Conservation (phyloP, 2,888 invertebrate genomes). For the Tridacna gigas region DNA sequence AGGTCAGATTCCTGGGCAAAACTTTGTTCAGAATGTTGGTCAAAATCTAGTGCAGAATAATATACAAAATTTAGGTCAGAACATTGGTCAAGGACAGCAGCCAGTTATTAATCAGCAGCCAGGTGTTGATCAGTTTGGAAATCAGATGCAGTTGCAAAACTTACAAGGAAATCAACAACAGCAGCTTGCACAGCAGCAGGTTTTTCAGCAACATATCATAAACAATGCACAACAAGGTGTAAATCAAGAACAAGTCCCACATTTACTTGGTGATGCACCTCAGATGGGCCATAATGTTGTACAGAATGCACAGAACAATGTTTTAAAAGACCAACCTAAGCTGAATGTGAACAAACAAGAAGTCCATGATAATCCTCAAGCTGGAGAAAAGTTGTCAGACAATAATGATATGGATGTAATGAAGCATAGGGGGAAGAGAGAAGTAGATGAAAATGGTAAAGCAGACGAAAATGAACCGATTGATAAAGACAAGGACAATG, state of each 20-base stretch:
- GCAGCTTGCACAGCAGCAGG: slow-evolving; percentile 4
- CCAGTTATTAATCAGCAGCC: slow-evolving; percentile 5
- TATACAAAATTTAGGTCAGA: slow-evolving; percentile 12
- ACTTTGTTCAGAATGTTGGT: slow-evolving; percentile 1
- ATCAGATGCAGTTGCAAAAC: slow-evolving; percentile 21
- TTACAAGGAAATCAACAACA: slow-evolving; percentile 6
- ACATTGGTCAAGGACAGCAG: not conserved
- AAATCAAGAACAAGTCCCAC: too few species aligned
- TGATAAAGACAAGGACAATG: not conserved
- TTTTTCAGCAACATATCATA: not conserved
- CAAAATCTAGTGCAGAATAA: slow-evolving; percentile 10
- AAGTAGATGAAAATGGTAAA: slow-evolving; percentile 8
- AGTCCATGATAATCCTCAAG: not conserved
- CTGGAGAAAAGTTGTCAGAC: not conserved
- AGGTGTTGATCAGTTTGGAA: not conserved
- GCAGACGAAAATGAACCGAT: not conserved
- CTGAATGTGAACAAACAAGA: not conserved
- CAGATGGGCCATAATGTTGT: too few species aligned
- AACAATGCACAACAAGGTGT: not conserved
- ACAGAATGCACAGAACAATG: too few species aligned
- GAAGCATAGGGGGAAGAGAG: slow-evolving; percentile 49
- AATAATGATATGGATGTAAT: slow-evolving; percentile 28
- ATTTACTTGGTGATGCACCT: not conserved
- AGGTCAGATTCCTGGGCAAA: not conserved
- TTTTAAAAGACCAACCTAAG: not conserved